These are phyloP conservation scores for Battus philenor DNA, from an alignment of 1,140 invertebrate genomes.

Conservation along the genomic window DNA sequence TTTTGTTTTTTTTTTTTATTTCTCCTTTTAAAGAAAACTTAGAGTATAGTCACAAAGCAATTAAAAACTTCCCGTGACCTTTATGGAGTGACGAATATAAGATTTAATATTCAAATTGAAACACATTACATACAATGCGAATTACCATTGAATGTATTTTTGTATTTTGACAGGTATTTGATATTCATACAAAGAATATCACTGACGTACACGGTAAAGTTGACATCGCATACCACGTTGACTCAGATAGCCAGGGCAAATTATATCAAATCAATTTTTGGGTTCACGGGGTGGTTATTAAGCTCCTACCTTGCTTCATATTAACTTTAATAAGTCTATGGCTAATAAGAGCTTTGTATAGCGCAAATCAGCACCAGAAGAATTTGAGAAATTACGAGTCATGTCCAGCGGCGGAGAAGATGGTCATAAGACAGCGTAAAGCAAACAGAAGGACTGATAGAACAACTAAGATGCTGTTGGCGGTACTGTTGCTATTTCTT, in stretches of 20 bases:
- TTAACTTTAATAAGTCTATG: slow-evolving; percentile 88
- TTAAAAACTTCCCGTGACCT: too few relatives aligned
- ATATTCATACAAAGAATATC: slow-evolving; percentile 62
- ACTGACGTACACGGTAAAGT: slow-evolving; percentile 51
- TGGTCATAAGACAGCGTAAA: slow-evolving; percentile 75
- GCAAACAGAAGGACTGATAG: slow-evolving; percentile 85
- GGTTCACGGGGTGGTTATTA: slow-evolving; percentile 90
- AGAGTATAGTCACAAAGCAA: too few relatives aligned
- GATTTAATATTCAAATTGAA: too few relatives aligned
- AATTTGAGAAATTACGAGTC: slow-evolving; percentile 80
- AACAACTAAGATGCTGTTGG: slow-evolving; percentile 93
- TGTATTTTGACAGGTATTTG: slow-evolving; percentile 54
- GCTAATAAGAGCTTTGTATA: slow-evolving; percentile 85
- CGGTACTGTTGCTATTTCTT: slow-evolving; percentile 90
- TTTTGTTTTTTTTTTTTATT: too few relatives aligned
- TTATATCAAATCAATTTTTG: slow-evolving; percentile 87
- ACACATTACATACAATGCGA: too few relatives aligned
- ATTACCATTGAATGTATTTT: slow-evolving; percentile 46
- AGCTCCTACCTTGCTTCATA: slow-evolving; percentile 89
- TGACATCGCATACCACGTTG: slow-evolving; percentile 80
- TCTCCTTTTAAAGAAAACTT: too few relatives aligned
- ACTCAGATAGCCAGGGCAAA: slow-evolving; percentile 78
- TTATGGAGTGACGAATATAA: too few relatives aligned
- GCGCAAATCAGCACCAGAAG: slow-evolving; percentile 82
- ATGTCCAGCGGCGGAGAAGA: slow-evolving; percentile 67